Conservation (phyloP, 2,888 invertebrate species). For the Pinctada fucata region DNA sequence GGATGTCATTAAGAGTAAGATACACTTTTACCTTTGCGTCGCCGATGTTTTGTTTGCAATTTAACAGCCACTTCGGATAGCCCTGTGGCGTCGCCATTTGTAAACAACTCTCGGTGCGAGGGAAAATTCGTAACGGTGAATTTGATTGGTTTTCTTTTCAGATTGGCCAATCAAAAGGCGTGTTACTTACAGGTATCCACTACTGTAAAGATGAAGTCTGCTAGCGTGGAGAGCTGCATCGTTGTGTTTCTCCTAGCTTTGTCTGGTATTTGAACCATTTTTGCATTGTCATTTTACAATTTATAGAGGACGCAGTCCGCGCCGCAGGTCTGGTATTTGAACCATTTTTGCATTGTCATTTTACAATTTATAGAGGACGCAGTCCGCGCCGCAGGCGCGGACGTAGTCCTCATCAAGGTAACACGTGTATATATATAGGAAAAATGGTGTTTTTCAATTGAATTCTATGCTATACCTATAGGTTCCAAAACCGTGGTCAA, state of each 20-base stretch:
- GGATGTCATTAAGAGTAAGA: too few relatives aligned
- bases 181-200: conserved; percentile 6
- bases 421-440: too few relatives aligned
- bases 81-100: conserved; percentile 61
- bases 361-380: too few relatives aligned
- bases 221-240: neutral
- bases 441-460: too few relatives aligned
- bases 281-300: neutral
- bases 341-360: neutral
- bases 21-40: conserved; percentile 58
- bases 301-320: too few relatives aligned
- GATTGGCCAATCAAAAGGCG: conserved; percentile 41
- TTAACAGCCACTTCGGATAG: conserved; percentile 70
- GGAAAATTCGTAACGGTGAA: conserved; percentile 27
- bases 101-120: conserved; percentile 60
- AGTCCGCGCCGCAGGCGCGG: too few relatives aligned
- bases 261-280: neutral
- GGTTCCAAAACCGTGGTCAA: too few relatives aligned
- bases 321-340: neutral
- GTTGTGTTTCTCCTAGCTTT: neutral
- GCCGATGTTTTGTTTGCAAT: conserved; percentile 67
- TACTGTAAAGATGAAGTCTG: conserved; percentile 3
- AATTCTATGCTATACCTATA: too few relatives aligned
- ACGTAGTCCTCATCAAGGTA: too few relatives aligned
- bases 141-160: conserved; percentile 53